These are phyloP conservation scores for Bucco capensis DNA, from an alignment of 2,113 vertebrate species.

Conservation along the genomic window DNA sequence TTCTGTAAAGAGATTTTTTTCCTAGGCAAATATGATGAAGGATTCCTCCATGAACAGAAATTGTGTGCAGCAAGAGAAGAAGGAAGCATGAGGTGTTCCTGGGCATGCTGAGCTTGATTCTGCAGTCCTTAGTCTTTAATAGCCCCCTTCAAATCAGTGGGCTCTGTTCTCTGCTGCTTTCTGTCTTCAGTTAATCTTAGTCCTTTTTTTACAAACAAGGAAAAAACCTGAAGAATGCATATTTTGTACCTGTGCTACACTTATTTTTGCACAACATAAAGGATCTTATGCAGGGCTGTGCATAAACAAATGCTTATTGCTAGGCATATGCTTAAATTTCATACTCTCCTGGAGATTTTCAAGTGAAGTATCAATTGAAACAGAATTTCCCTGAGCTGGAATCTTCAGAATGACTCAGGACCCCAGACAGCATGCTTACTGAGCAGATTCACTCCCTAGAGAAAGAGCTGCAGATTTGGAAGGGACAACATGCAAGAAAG, in stretches of 20 bases:
- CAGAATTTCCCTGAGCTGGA: background rate
- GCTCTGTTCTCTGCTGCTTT: background rate
- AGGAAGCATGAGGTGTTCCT: background rate
- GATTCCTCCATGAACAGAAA: slow-evolving; percentile 23
- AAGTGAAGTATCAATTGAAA: background rate
- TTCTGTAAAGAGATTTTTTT: slow-evolving; percentile 25
- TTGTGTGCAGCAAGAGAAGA: background rate
- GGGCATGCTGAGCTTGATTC: background rate
- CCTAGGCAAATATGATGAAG: background rate
- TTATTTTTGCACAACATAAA: background rate
- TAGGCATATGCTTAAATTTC: background rate
- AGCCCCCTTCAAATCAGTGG: background rate
- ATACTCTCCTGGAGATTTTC: background rate
- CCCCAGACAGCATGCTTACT: background rate
- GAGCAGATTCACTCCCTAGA: background rate
- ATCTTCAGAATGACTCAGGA: background rate
- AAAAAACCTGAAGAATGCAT: background rate
- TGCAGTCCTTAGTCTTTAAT: background rate
- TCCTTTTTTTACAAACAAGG: background rate
- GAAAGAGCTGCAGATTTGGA: background rate
- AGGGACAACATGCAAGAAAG: background rate
- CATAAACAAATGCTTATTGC: background rate
- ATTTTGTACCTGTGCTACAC: background rate
- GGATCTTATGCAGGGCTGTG: background rate
- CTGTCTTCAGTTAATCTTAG: background rate